A percentile compares a stretch with the other conserved stretches of the same genome.
Evolutionary conservation across 2,113 vertebrate species (phyloP).

Genomic region (Antidorcas marsupialis): DNA sequence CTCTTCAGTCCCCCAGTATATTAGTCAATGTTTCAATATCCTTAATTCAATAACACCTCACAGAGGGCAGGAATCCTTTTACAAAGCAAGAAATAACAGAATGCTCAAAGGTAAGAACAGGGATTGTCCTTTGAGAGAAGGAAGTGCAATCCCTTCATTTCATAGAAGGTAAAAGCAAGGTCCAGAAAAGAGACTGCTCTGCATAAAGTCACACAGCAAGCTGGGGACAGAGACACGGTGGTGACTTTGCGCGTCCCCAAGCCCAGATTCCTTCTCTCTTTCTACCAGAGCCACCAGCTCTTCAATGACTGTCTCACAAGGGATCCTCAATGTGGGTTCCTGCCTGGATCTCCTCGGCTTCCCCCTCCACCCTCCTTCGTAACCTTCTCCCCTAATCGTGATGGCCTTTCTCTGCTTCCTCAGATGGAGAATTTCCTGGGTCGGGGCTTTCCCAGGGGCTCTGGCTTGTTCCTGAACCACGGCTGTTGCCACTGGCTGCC

Average conservation of each 20-base stretch:
- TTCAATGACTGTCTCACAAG: background rate
- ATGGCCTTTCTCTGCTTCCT: background rate
- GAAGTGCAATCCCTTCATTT: background rate
- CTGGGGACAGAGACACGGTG: background rate
- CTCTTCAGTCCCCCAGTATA: background rate
- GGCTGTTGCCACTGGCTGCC: background rate
- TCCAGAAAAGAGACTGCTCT: background rate
- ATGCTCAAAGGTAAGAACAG: background rate
- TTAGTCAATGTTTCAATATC: background rate
- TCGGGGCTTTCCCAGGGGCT: background rate
- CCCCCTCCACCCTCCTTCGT: background rate
- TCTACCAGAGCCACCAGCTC: background rate
- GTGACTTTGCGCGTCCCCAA: background rate
- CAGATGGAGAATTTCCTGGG: background rate
- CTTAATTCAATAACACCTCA: background rate
- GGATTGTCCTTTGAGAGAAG: background rate
- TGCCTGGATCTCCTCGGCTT: background rate
- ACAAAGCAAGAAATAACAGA: background rate
- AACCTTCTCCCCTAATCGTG: background rate
- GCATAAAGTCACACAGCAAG: background rate
- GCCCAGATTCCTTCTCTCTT: background rate
- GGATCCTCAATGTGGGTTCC: background rate
- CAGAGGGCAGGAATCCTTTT: background rate
- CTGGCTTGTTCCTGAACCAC: background rate
- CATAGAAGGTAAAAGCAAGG: background rate